These are phyloP conservation scores for Drosophila percnosoma DNA, from an alignment of 2,888 invertebrate species.

Conservation along the genomic window DNA sequence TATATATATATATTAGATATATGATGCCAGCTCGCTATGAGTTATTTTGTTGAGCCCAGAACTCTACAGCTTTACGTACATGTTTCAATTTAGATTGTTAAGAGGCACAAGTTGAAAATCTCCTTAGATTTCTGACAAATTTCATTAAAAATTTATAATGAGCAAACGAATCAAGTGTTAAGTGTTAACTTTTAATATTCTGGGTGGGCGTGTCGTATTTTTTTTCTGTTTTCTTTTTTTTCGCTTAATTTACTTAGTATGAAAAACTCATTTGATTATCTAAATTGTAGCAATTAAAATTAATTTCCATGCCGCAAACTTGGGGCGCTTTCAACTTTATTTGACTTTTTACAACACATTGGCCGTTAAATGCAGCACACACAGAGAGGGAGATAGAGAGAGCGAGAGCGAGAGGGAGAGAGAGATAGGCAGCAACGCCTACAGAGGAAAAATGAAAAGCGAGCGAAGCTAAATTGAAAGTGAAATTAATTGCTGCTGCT, in stretches of 20 bases:
- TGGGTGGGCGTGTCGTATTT: conserved; percentile 36
- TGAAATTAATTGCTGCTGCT: conserved; percentile 77
- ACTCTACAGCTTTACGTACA: not conserved
- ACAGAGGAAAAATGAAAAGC: conserved; percentile 37
- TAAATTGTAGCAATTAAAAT: conserved; percentile 77
- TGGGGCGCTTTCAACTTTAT: conserved; percentile 14
- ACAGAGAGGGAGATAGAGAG: not conserved
- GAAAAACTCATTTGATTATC: conserved; percentile 77
- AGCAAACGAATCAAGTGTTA: conserved; percentile 33
- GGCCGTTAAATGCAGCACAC: conserved; percentile 57
- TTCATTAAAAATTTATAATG: conserved; percentile 10
- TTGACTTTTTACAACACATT: conserved; percentile 56
- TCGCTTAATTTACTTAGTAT: conserved; percentile 64
- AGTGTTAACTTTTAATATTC: conserved; percentile 34
- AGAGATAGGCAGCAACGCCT: not conserved
- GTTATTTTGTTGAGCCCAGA: not conserved
- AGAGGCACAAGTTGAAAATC: not conserved
- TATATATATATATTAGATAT: too few relatives aligned
- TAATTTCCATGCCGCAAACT: conserved; percentile 67
- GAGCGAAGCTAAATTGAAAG: conserved; percentile 75
- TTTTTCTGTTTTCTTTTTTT: conserved; percentile 31
- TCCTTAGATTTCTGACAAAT: not conserved
- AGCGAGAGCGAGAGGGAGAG: not conserved
- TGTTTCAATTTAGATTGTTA: not conserved
- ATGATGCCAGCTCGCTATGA: not conserved